Evolutionary conservation across 2,113 vertebrate genomes (phyloP), one percentile per base, ranked within the genome.

Genomic region (Corythoichthys intestinalis): DNA sequence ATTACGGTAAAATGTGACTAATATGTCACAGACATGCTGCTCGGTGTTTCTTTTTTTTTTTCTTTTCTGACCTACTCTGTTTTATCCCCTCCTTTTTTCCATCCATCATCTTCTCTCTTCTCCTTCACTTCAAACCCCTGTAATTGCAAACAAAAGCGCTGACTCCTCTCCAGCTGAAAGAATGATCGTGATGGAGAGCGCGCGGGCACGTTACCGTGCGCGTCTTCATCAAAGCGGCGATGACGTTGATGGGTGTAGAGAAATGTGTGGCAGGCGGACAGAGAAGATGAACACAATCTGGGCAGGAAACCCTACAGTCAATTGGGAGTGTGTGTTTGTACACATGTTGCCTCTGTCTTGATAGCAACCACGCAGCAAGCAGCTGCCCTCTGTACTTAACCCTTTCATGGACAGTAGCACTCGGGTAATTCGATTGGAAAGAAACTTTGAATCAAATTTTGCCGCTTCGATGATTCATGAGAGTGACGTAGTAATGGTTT

Each of bases 1-100:
- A 91, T 92, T 92, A 92, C 90, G 87, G 90, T 92, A 92, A 92
- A 90, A 91, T 88, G 89, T 91, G 91, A 91, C 89, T 91, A 92
- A 92, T 91, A 89, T 88, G 90, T 92, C 91, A 91, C 88, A 90
- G 90, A 88, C 89, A 85, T 78, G 73, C 80, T 83, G 61, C 41
- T 48, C 28, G 75, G 67, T 89, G 83, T 88, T 85, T 80, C 73
- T 84, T 84, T 44, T 44, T 44, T 44, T 44, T 44, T 8, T 44
- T 44, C 41, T 44, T 44, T 81, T 79, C 83, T 86, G 69, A 87
- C 82, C 74, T 75, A 71, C 58, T 84, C 69, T 76, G 79, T 81
- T 78, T 85, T 67, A 71, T 74, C 82, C 70, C 81, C 59, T 34
- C 73, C 68, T 69, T 86, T 28, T 78, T 86, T 83, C 83, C 86